Conservation (phyloP, 2,113 vertebrate genomes). For the Dasypus novemcinctus region DNA sequence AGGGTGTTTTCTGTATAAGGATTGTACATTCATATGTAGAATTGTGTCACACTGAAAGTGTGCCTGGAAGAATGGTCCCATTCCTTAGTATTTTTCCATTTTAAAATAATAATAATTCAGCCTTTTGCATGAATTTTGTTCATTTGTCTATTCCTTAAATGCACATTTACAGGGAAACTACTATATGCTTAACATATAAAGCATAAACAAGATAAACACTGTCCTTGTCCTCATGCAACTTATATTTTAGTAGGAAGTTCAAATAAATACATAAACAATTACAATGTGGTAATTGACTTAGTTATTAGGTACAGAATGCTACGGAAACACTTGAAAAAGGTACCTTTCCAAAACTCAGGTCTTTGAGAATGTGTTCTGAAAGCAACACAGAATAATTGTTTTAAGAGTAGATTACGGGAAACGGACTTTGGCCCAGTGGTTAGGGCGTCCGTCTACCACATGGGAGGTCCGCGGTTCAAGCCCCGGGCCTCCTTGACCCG, state of each 20-base stretch:
- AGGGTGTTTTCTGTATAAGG: neutral
- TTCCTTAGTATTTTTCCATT: neutral
- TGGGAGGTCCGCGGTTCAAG: no score
- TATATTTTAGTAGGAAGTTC: neutral
- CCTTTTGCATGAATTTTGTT: neutral
- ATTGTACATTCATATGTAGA: neutral
- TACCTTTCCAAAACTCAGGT: neutral
- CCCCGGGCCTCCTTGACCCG: no score
- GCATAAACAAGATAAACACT: neutral
- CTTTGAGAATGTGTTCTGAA: constrained; percentile 17
- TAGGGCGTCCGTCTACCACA: no score
- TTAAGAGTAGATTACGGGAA: neutral
- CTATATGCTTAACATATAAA: neutral
- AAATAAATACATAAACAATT: neutral
- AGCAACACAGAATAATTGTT: neutral
- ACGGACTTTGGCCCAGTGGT: no score
- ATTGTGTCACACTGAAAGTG: neutral
- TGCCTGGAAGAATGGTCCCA: neutral
- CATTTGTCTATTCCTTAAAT: neutral
- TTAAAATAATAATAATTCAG: neutral
- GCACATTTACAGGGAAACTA: neutral
- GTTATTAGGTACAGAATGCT: neutral
- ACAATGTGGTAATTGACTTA: neutral
- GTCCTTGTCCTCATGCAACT: neutral
- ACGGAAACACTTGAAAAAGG: neutral